Percentiles rank a stretch among this genome's conserved stretches.
phyloP scores from a whole-genome alignment of 92 coral and sea anemone genomes.

The Epizoanthus rinbou region DNA sequence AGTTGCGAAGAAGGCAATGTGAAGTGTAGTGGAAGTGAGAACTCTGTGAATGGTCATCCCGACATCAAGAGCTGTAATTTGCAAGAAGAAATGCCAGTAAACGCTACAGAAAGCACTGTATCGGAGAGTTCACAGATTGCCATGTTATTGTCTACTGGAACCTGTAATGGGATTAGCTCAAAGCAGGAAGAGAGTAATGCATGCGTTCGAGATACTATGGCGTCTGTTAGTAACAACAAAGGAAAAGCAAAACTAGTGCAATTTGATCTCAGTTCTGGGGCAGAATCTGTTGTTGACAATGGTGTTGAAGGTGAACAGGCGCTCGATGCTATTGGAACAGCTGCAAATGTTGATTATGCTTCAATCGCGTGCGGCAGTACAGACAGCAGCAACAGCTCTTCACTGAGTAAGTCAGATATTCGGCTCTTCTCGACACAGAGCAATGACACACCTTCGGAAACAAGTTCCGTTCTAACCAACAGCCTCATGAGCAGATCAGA shows the following conservation, averaged over 20 bases:
- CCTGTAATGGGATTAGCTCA: background rate
- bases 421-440: background rate
- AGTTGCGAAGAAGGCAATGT: background rate
- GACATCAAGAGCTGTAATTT: background rate
- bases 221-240: too few species aligned
- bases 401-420: background rate
- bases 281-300: too few species aligned
- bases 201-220: too few species aligned
- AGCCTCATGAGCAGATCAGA: conserved; percentile 18
- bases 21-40: background rate
- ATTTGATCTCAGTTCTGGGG: too few species aligned
- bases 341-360: too few species aligned
- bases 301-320: too few species aligned
- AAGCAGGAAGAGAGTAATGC: background rate
- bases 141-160: background rate
- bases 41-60: background rate
- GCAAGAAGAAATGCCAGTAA: background rate
- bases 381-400: too few species aligned
- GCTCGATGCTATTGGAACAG: too few species aligned
- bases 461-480: conserved; percentile 9
- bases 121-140: background rate
- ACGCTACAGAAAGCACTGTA: background rate
- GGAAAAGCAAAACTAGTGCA: too few species aligned
- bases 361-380: too few species aligned
- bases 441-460: background rate